A percentile compares a stretch with the other conserved stretches of the same genome.
Conservation (phyloP, 2,888 invertebrate genomes). For the Diarsia rubi region DNA sequence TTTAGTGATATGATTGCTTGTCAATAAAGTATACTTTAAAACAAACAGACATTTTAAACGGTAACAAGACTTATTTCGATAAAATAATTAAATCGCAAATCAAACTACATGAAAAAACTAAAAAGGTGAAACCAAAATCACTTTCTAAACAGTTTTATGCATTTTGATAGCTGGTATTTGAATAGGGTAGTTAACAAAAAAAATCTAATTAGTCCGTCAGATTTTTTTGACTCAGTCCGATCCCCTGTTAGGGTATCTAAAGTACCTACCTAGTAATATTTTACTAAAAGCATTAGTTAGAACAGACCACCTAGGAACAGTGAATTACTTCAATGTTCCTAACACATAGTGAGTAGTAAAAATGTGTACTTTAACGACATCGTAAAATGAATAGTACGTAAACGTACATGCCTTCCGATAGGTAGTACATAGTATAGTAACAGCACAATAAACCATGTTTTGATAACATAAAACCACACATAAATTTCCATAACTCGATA, state of each 20-base stretch:
- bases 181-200: too few species aligned
- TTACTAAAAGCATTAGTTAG: neutral
- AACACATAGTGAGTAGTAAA: neutral
- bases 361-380: constrained; percentile 10
- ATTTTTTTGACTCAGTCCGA: too few species aligned
- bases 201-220: too few species aligned
- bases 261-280: neutral
- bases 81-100: neutral
- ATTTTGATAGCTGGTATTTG: too few species aligned
- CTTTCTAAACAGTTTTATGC: too few species aligned
- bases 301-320: neutral
- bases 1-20: neutral
- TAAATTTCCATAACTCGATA: neutral
- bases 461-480: neutral
- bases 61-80: neutral
- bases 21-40: neutral
- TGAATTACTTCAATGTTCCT: neutral
- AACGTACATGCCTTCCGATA: constrained; percentile 12
- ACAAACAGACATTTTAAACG: neutral
- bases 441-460: neutral
- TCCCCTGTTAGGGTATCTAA: too few species aligned
- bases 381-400: constrained; percentile 15
- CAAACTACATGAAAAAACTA: neutral
- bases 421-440: neutral
- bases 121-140: too few species aligned